phyloP scores from a whole-genome alignment of 92 coral and sea anemone species.

The Zoanthus sociatus region DNA sequence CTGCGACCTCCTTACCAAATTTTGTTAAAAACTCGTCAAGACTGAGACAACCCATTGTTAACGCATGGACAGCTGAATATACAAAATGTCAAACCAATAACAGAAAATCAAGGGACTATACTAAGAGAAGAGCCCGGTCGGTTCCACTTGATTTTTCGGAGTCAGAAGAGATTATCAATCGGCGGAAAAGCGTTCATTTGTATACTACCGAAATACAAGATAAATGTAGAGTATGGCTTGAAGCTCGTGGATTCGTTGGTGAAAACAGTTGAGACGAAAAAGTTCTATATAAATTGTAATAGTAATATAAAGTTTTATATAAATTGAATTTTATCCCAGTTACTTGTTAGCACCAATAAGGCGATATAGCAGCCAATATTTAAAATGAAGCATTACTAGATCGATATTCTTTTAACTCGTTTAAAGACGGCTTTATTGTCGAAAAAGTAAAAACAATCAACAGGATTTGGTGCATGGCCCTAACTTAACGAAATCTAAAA shows the following conservation, averaged over 20 bases:
- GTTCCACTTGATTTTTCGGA: background rate
- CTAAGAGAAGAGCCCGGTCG: background rate
- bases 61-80: constrained; percentile 18
- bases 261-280: background rate
- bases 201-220: constrained; percentile 75
- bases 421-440: no score
- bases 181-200: constrained; percentile 69
- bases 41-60: background rate
- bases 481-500: no score
- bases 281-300: background rate
- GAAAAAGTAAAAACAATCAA: no score
- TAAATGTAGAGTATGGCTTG: constrained; percentile 77
- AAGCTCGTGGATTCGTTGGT: constrained; percentile 59
- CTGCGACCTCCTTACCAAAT: background rate
- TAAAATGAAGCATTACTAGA: no score
- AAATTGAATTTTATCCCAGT: background rate
- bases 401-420: no score
- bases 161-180: constrained; percentile 30
- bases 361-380: no score
- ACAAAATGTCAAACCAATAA: background rate
- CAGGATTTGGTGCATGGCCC: no score
- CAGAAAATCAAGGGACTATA: background rate
- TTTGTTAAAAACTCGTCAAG: background rate
- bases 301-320: no score
- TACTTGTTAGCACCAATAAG: background rate